Conservation (phyloP, 1,140 invertebrate genomes). For the Oedothorax gibbosus region DNA sequence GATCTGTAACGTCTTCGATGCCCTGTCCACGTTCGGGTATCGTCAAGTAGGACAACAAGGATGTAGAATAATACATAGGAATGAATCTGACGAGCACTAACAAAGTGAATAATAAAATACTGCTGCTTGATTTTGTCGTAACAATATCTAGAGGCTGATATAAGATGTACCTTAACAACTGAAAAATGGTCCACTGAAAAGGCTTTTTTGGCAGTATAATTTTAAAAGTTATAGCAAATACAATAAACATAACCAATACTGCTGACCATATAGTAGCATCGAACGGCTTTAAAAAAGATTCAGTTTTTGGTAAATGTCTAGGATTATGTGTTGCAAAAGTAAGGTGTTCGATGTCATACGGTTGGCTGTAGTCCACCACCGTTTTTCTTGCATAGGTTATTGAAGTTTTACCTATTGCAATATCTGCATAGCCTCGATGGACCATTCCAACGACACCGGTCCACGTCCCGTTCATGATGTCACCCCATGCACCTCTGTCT, state of each 20-base stretch:
- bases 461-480: background rate
- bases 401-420: conserved; percentile 33
- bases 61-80: conserved; percentile 6
- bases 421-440: background rate
- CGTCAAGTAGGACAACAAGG: conserved; percentile 27
- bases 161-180: background rate
- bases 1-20: background rate
- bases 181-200: background rate
- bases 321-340: conserved; percentile 13
- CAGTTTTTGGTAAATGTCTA: background rate
- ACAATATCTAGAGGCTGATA: conserved; percentile 16
- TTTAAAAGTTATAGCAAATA: background rate
- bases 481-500: conserved; percentile 2
- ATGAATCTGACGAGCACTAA: background rate
- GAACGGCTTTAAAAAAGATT: conserved; percentile 3
- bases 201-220: background rate
- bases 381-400: conserved; percentile 5
- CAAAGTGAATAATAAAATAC: background rate
- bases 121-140: background rate
- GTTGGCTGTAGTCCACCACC: conserved; percentile 11
- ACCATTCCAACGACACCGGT: conserved; percentile 25
- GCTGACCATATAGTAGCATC: background rate
- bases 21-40: background rate
- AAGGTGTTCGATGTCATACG: conserved; percentile 29
- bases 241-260: background rate